A percentile compares a stretch with the other conserved stretches of the same genome.
Conservation (phyloP, 2,797 vertebrate genomes). For the Buceros bicornis region DNA sequence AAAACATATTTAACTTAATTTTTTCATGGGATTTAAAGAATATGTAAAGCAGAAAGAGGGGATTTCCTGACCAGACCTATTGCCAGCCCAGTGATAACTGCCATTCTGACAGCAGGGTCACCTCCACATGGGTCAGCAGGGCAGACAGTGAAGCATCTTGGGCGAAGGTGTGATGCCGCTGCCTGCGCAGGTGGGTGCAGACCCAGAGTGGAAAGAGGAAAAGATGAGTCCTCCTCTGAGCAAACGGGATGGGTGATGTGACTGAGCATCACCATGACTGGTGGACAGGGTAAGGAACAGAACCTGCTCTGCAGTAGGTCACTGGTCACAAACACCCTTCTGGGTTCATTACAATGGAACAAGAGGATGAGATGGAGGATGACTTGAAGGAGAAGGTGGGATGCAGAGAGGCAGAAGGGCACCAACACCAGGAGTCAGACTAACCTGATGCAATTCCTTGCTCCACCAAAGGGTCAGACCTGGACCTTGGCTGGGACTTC, state of each 20-base stretch:
- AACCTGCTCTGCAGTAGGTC: not conserved
- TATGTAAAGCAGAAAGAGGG: not conserved
- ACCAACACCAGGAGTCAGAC: not conserved
- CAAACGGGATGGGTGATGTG: not conserved
- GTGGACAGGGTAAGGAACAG: not conserved
- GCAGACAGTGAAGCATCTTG: too few species aligned
- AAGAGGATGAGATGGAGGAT: not conserved
- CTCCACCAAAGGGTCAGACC: not conserved
- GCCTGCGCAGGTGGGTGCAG: fast-evolving
- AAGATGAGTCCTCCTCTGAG: not conserved
- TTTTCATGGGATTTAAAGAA: not conserved
- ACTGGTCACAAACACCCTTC: not conserved
- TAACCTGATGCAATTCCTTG: not conserved
- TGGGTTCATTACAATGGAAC: not conserved
- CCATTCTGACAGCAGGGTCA: too few species aligned
- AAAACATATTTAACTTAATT: not conserved
- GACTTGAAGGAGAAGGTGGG: not conserved
- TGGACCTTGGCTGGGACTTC: not conserved
- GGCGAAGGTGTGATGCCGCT: too few species aligned
- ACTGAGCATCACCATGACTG: fast-evolving
- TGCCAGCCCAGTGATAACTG: too few species aligned
- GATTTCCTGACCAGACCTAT: not conserved
- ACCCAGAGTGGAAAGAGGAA: not conserved
- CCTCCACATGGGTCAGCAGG: too few species aligned
- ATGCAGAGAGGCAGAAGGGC: not conserved